Evolutionary conservation across 2,113 vertebrate genomes (phyloP).

Genomic region (Polypterus senegalus): DNA sequence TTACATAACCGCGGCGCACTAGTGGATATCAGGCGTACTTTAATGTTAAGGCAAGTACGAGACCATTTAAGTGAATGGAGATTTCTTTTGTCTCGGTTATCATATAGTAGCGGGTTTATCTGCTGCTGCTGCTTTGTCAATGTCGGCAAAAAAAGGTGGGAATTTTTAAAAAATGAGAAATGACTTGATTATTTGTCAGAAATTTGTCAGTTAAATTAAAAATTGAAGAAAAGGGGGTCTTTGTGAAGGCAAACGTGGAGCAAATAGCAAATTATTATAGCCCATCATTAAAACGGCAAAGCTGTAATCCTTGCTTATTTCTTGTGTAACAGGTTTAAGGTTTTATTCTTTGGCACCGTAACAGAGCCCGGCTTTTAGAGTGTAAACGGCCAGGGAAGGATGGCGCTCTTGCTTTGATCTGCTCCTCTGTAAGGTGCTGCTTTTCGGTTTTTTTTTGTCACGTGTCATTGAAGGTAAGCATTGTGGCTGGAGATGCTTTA

Average conservation of each 20-base stretch:
- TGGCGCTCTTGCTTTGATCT: neutral
- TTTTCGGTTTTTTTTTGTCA: constrained; percentile 4
- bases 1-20: too few species aligned
- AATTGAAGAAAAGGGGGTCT: neutral
- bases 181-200: too few species aligned
- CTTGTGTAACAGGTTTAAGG: constrained; percentile 53
- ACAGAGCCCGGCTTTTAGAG: constrained; percentile 9
- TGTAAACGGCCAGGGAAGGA: constrained; percentile 19
- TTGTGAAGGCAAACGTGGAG: neutral
- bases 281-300: constrained; percentile 24
- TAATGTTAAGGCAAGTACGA: too few species aligned
- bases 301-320: constrained; percentile 52
- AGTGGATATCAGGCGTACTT: too few species aligned
- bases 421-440: neutral
- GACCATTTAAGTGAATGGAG: too few species aligned
- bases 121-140: too few species aligned
- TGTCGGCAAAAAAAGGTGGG: too few species aligned
- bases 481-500: constrained; percentile 1
- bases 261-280: constrained; percentile 8
- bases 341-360: constrained; percentile 19
- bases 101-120: too few species aligned
- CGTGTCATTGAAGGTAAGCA: constrained; percentile 3
- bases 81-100: too few species aligned
- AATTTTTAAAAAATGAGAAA: too few species aligned
- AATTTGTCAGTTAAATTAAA: too few species aligned